A percentile compares a stretch with the other conserved stretches of the same genome.
Evolutionary conservation across 2,888 invertebrate species (phyloP).

Genomic region (Pristionchus mayeri): DNA sequence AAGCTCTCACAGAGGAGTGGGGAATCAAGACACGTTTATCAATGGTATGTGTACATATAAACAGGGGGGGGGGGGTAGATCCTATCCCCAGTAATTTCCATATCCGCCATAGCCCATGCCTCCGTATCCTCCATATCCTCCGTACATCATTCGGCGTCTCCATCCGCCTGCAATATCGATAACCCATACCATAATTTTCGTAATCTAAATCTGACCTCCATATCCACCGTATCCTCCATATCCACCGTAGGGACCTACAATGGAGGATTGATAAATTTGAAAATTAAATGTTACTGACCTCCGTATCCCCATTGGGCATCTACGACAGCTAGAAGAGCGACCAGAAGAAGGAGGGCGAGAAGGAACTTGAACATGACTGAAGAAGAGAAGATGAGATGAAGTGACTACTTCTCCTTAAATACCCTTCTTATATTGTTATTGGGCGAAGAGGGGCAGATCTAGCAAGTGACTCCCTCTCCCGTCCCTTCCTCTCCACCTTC

Average conservation of each 20-base stretch:
- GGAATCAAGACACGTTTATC: background rate
- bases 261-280: background rate
- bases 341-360: slow-evolving; percentile 17
- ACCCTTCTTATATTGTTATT: slow-evolving; percentile 27
- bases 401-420: slow-evolving; percentile 7
- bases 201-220: no score
- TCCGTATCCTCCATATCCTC: slow-evolving; percentile 17
- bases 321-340: background rate
- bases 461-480: background rate
- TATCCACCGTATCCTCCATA: slow-evolving; percentile 8
- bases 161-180: background rate
- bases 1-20: background rate
- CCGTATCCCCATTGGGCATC: slow-evolving; percentile 42
- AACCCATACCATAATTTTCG: no score
- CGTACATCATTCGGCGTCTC: no score
- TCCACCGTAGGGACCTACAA: slow-evolving; percentile 2
- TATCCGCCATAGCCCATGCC: background rate
- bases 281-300: background rate
- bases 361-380: slow-evolving; percentile 40
- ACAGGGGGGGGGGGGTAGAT: background rate
- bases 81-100: background rate
- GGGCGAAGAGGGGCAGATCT: background rate
- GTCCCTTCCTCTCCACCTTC: background rate
- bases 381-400: slow-evolving; percentile 7
- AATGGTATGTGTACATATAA: background rate